These are phyloP conservation scores for Apamea epomidion DNA, from an alignment of 2,888 invertebrate species.

Conservation along the genomic window DNA sequence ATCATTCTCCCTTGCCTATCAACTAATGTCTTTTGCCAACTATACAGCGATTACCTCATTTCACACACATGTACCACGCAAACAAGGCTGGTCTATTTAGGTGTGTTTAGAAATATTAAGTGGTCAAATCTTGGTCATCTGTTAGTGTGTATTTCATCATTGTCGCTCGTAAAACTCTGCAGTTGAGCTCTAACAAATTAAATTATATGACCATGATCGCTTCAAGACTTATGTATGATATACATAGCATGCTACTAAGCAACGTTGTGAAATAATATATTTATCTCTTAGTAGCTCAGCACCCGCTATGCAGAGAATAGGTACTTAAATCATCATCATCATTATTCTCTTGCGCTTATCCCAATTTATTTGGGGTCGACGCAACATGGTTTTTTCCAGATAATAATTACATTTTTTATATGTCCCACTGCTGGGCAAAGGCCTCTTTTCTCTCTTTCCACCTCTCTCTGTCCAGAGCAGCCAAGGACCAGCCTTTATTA, in stretches of 20 bases:
- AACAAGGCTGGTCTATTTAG: constrained; percentile 51
- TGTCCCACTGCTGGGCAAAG: too few species aligned
- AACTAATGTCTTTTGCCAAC: constrained; percentile 11
- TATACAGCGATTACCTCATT: constrained; percentile 47
- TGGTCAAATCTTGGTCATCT: constrained; percentile 52
- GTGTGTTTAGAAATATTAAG: constrained; percentile 54
- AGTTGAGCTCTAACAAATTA: constrained; percentile 1
- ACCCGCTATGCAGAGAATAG: neutral
- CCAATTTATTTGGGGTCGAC: neutral
- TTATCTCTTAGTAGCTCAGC: neutral
- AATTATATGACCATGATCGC: constrained; percentile 7
- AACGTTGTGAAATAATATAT: neutral
- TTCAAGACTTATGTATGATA: neutral
- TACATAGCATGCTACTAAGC: neutral
- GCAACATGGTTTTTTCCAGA: neutral
- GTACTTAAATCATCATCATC: neutral
- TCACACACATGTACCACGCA: constrained; percentile 32
- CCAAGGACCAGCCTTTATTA: too few species aligned
- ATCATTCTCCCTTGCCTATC: neutral
- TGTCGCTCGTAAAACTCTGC: constrained; percentile 28
- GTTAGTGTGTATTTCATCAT: constrained; percentile 49
- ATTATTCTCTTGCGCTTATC: neutral
- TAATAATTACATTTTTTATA: too few species aligned
- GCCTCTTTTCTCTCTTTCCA: too few species aligned
- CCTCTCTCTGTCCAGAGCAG: too few species aligned